Conservation (phyloP, 2,113 vertebrate genomes). For the Leucoraja erinaceus region DNA sequence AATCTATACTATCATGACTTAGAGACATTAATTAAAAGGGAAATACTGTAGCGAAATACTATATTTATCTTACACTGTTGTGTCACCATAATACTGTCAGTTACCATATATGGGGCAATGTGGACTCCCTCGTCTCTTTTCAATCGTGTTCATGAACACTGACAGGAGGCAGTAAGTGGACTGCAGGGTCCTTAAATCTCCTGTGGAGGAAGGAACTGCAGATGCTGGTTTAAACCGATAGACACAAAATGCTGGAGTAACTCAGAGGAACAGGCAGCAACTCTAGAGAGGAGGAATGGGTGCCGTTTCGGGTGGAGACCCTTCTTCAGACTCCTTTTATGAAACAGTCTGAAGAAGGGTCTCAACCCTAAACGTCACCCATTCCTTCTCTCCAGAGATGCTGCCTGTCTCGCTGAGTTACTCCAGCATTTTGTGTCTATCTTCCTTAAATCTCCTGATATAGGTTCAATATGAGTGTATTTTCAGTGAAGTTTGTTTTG, state of each 20-base stretch:
- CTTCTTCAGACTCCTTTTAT: no score
- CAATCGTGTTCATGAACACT: not conserved
- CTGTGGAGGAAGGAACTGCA: no score
- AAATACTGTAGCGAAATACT: not conserved
- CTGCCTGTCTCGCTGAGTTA: no score
- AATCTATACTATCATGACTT: not conserved
- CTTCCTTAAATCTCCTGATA: not conserved
- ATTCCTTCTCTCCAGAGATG: no score
- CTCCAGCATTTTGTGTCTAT: no score
- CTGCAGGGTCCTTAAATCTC: not conserved
- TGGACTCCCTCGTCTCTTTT: not conserved
- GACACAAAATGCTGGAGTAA: no score
- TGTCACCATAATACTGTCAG: not conserved
- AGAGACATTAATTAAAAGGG: not conserved
- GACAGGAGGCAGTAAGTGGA: not conserved
- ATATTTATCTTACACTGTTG: not conserved
- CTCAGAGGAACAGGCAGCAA: no score
- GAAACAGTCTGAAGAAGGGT: no score
- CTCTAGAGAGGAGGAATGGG: no score
- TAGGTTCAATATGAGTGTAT: not conserved
- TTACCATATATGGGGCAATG: not conserved
- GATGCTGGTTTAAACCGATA: no score
- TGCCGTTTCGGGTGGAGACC: no score
- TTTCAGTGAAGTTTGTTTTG: not conserved
- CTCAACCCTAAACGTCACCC: no score